phyloP scores from a whole-genome alignment of 1,140 invertebrate genomes.

The Sinonovacula constricta region DNA sequence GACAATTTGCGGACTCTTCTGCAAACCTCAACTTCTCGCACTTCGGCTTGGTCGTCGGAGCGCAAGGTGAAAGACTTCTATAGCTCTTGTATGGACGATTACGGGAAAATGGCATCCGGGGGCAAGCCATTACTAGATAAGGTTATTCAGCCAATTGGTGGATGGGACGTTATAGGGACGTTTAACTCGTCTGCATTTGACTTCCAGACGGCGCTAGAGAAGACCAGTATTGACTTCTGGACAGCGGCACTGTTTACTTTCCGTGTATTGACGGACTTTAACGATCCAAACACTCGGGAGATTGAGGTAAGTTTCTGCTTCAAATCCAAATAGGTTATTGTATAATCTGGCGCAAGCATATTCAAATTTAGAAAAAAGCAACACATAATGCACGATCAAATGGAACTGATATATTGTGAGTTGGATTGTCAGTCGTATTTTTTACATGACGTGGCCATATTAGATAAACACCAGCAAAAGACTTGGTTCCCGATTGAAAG shows the following conservation, averaged over 20 bases:
- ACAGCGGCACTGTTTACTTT: conserved; percentile 68
- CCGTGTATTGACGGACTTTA: conserved; percentile 56
- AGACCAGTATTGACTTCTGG: conserved; percentile 70
- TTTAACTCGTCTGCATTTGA: conserved; percentile 56
- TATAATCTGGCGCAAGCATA: too few relatives aligned
- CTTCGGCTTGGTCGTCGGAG: conserved; percentile 63
- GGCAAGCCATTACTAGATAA: conserved; percentile 67
- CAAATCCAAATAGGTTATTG: too few relatives aligned
- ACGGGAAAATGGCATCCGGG: conserved; percentile 57
- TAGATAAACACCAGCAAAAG: too few relatives aligned
- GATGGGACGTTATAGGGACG: conserved; percentile 68
- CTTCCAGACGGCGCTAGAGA: conserved; percentile 63
- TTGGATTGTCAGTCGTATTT: too few relatives aligned
- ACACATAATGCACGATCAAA: too few relatives aligned
- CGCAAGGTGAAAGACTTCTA: conserved; percentile 73
- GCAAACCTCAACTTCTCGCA: conserved; percentile 52
- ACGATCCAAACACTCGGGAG: conserved; percentile 52
- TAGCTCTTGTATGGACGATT: conserved; percentile 70
- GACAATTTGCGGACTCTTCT: conserved; percentile 64
- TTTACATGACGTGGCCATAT: too few relatives aligned
- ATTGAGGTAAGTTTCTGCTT: conserved; percentile 61
- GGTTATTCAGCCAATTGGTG: conserved; percentile 64
- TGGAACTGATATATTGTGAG: too few relatives aligned
- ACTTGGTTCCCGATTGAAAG: too few relatives aligned
- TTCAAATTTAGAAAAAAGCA: too few relatives aligned